These are phyloP conservation scores for Shargacucullia verbasci DNA, from an alignment of 2,888 invertebrate species.

Conservation along the genomic window DNA sequence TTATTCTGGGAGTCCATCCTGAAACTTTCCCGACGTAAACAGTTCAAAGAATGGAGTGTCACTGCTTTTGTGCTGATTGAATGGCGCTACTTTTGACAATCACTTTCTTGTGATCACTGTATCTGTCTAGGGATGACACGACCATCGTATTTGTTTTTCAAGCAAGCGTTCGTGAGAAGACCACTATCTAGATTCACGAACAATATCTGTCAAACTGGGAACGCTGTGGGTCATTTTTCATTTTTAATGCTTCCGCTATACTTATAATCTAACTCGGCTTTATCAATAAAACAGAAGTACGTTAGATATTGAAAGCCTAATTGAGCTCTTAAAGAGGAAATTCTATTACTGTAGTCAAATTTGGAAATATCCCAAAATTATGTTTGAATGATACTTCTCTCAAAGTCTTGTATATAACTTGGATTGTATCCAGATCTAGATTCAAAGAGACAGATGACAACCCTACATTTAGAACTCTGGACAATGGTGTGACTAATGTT, in stretches of 20 bases:
- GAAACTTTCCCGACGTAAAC: conserved; percentile 71
- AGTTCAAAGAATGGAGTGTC: conserved; percentile 59
- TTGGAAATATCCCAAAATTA: conserved; percentile 38
- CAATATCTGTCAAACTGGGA: conserved; percentile 18
- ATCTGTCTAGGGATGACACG: conserved; percentile 35
- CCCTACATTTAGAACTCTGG: conserved; percentile 41
- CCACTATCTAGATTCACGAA: conserved; percentile 29
- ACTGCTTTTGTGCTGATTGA: conserved; percentile 63
- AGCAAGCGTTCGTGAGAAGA: conserved; percentile 13
- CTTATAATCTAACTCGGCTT: conserved; percentile 1
- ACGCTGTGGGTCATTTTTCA: conserved; percentile 28
- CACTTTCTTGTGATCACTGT: conserved; percentile 39
- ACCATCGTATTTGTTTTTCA: conserved; percentile 4
- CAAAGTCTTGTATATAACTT: conserved; percentile 28
- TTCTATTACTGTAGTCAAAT: conserved; percentile 9
- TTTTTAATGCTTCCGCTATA: conserved; percentile 39
- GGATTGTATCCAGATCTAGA: conserved; percentile 47
- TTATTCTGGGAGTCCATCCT: conserved; percentile 48
- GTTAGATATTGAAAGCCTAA: neutral
- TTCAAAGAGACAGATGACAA: conserved; percentile 43
- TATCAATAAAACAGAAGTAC: conserved; percentile 14
- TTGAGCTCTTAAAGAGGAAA: conserved; percentile 6
- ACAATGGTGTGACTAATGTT: conserved; percentile 55
- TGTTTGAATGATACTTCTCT: conserved; percentile 29
- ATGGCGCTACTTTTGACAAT: conserved; percentile 55